Evolutionary conservation across 2,797 vertebrate species (phyloP), one percentile per base, ranked within the genome.

Genomic region (Enteromius afrohamiltoni): DNA sequence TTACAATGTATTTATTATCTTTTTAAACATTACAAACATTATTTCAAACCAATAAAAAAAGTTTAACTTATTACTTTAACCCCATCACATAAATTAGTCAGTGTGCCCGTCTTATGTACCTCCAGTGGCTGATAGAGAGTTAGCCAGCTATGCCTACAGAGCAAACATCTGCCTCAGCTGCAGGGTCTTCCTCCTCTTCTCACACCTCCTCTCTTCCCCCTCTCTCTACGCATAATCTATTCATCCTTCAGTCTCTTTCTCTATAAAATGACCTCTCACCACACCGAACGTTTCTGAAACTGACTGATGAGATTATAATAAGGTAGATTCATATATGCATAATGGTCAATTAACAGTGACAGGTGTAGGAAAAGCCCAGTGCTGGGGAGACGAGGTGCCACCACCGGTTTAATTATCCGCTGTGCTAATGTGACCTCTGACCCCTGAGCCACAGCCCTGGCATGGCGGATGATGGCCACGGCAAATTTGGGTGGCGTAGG

Each of bases 271-370:
- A 68, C 62, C 71, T 58, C 31, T 64, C 73, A 42, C 6, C 70
- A 40, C 42, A n/a, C 9, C 13, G 31, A 58, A 74, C 14, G 14
- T 76, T 65, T 47, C 70, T 69, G 26, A 23, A 64, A 42, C 37
- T 69, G 64, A 77, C 73, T 60, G 74, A 86, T 79, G 34, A 53
- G 53, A 83, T 84, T 86, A 71, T 81, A 62, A 83, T 77, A 76
- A 83, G 70, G 70, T 42, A 69, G 55, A 81, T 34, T 83, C 67
- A 80, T 64, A 80, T 83, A 80, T 77, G 78, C 77, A 70, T 86
- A 86, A 86, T 76, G 78, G 78, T 83, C 82, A 81, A 86, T 84
- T 86, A 82, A 78, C 67, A 58, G 23, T 82, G 80, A 73, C 84
- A 85, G 75, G 76, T 85, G 84, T 65, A 82, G n/a, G 45, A 78